phyloP scores from a whole-genome alignment of 2,888 invertebrate species.

The Embidobia sp. region DNA sequence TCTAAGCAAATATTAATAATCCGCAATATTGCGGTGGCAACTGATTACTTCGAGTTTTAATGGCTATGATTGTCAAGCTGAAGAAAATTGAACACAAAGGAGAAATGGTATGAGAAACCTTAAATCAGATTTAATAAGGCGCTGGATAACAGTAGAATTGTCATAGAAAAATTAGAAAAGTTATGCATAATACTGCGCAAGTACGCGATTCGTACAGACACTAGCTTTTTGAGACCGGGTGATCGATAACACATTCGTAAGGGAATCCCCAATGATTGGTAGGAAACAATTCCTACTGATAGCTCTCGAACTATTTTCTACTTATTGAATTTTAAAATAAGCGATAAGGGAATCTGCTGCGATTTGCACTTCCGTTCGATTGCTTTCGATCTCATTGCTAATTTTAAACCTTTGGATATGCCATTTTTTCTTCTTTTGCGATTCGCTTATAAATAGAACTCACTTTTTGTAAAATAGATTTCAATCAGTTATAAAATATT shows the following conservation, averaged over 20 bases:
- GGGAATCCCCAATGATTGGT: constrained; percentile 51
- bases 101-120: neutral
- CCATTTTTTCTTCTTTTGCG: too few species aligned
- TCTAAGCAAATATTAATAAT: too few species aligned
- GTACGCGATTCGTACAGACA: neutral
- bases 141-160: neutral
- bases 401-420: constrained; percentile 28
- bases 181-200: constrained; percentile 19
- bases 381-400: constrained; percentile 27
- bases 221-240: constrained; percentile 9
- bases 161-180: constrained; percentile 21
- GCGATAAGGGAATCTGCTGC: constrained; percentile 37
- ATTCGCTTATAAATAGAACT: too few species aligned
- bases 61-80: too few species aligned
- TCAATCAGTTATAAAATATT: too few species aligned
- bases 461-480: too few species aligned
- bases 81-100: neutral
- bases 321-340: constrained; percentile 53
- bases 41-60: too few species aligned
- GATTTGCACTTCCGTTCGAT: constrained; percentile 38
- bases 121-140: neutral
- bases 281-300: constrained; percentile 57
- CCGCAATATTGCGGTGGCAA: too few species aligned
- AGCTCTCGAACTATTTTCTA: constrained; percentile 31
- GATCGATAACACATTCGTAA: constrained; percentile 45